phyloP scores from a whole-genome alignment of 64 coral and sea anemone species.

The Platygyra sinensis region DNA sequence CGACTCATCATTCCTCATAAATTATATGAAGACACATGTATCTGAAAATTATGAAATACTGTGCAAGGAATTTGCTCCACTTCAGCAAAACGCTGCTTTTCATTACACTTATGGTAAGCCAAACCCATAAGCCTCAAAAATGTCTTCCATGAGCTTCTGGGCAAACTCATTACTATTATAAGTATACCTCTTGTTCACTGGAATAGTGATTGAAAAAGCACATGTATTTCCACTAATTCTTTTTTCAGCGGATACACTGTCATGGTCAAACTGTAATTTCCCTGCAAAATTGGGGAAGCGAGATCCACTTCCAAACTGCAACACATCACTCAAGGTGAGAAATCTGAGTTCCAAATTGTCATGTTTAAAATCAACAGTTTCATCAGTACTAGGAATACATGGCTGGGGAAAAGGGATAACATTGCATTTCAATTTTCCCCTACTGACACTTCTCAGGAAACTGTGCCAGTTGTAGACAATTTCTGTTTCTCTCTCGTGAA shows the following conservation, averaged over 20 bases:
- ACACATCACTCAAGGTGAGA: constrained; percentile 62
- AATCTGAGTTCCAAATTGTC: constrained; percentile 2
- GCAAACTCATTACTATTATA: constrained; percentile 34
- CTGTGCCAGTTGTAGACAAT: constrained; percentile 63
- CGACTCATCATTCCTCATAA: too few species aligned
- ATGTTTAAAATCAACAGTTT: not conserved
- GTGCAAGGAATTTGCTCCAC: not conserved
- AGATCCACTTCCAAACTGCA: constrained; percentile 70
- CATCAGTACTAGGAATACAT: not conserved
- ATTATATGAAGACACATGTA: not conserved
- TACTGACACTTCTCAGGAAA: constrained; percentile 19
- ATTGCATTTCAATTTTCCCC: constrained; percentile 44
- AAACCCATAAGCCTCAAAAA: constrained; percentile 36
- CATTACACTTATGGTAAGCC: constrained; percentile 17
- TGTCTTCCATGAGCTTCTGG: constrained; percentile 52
- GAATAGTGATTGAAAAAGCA: constrained; percentile 58
- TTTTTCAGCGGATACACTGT: not conserved
- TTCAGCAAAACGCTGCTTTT: not conserved
- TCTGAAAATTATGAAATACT: not conserved
- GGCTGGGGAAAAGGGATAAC: constrained; percentile 27
- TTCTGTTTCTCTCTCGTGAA: constrained; percentile 56
- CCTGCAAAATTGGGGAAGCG: constrained; percentile 55
- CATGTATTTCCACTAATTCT: constrained; percentile 66
- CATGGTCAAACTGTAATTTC: constrained; percentile 55
- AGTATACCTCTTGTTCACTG: constrained; percentile 56